Percentiles rank a stretch among this genome's conserved stretches.
Conservation (phyloP, 2,888 invertebrate species). For the Hyalella azteca region DNA sequence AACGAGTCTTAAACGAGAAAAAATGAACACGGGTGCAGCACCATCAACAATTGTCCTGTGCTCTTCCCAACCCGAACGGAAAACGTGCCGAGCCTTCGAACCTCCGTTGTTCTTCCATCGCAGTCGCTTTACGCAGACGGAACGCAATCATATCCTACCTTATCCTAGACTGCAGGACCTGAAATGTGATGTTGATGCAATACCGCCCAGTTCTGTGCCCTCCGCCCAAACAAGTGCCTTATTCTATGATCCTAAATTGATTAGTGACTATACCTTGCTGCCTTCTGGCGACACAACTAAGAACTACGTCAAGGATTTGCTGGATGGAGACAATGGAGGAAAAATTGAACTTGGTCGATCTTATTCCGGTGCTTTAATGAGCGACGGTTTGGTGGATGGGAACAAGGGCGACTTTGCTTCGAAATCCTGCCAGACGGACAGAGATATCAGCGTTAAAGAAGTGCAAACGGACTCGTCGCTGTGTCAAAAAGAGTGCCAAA, state of each 20-base stretch:
- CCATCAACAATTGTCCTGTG: not conserved
- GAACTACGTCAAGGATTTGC: not conserved
- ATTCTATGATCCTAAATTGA: constrained; percentile 3
- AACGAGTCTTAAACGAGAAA: not conserved
- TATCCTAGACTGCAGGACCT: no score
- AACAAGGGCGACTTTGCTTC: not conserved
- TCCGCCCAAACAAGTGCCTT: constrained; percentile 34
- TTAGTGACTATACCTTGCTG: not conserved
- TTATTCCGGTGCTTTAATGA: no score
- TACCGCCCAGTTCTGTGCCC: not conserved
- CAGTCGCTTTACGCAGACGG: constrained; percentile 1
- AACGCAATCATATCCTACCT: not conserved
- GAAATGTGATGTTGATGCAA: not conserved
- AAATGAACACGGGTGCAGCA: not conserved
- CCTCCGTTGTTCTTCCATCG: not conserved
- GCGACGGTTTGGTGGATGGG: not conserved
- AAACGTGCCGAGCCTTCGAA: not conserved
- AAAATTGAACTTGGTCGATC: not conserved
- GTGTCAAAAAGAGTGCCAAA: constrained; percentile 36
- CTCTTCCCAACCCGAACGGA: not conserved
- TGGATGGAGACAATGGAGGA: not conserved
- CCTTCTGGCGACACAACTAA: not conserved
- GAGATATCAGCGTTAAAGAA: not conserved
- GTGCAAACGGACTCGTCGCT: constrained; percentile 9
- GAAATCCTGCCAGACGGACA: not conserved